These are phyloP conservation scores for Pachycephus smyrnensis DNA, from an alignment of 2,888 invertebrate genomes.

Conservation along the genomic window DNA sequence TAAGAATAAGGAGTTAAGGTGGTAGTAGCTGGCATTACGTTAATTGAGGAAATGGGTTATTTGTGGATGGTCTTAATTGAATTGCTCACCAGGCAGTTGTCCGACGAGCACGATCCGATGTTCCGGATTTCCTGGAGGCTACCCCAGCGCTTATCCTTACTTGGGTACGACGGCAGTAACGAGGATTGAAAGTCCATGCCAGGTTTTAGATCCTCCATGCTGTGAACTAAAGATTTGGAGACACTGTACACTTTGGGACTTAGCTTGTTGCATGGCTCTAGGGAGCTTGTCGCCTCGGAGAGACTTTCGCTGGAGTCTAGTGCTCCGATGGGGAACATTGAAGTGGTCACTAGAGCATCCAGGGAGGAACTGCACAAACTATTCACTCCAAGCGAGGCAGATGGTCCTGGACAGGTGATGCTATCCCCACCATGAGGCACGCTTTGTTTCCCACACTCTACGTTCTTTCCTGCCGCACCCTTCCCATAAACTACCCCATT, in stretches of 20 bases:
- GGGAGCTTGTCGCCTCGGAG: background rate
- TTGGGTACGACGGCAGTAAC: conserved; percentile 43
- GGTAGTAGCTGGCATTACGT: background rate
- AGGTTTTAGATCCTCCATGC: conserved; percentile 65
- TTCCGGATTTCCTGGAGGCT: conserved; percentile 76
- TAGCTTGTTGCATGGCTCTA: conserved; percentile 68
- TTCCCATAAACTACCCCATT: conserved; percentile 30
- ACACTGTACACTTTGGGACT: conserved; percentile 77
- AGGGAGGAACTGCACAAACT: conserved; percentile 49
- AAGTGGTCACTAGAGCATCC: conserved; percentile 47
- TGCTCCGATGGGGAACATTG: conserved; percentile 36
- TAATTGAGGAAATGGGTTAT: background rate
- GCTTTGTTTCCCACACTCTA: conserved; percentile 37
- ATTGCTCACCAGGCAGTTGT: conserved; percentile 53
- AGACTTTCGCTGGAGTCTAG: conserved; percentile 34
- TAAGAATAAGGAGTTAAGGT: background rate
- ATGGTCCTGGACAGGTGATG: conserved; percentile 57
- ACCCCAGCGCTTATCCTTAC: conserved; percentile 69
- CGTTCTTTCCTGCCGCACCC: conserved; percentile 20
- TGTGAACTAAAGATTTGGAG: conserved; percentile 62
- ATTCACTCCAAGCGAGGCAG: conserved; percentile 46
- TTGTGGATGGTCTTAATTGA: background rate
- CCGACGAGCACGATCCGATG: conserved; percentile 47
- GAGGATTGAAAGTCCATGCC: conserved; percentile 44
- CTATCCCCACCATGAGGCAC: conserved; percentile 46